Evolutionary conservation across 2,113 vertebrate genomes (phyloP).

Genomic region (Typhlomys cinereus): DNA sequence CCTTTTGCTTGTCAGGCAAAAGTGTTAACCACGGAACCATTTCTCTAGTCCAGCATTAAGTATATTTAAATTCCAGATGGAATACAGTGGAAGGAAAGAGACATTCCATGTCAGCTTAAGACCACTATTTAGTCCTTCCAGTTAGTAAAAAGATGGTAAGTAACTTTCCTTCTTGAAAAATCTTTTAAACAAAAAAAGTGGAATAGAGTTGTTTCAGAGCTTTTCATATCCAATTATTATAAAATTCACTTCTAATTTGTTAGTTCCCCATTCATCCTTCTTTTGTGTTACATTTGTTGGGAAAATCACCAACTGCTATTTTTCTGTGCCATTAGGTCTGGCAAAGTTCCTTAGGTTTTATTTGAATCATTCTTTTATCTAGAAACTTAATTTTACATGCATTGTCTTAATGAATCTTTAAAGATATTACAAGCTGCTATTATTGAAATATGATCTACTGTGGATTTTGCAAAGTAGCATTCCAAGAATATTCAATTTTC

Average conservation of each 20-base stretch:
- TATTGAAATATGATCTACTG: constrained; percentile 27
- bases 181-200: background rate
- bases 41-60: no score
- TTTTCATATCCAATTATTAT: background rate
- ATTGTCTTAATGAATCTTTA: background rate
- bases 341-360: background rate
- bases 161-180: background rate
- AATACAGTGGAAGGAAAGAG: background rate
- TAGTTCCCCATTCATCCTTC: background rate
- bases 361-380: background rate
- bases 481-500: constrained; percentile 49
- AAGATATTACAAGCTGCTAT: background rate
- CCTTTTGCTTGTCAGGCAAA: no score
- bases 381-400: background rate
- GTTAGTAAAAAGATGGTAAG: background rate
- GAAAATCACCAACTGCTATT: background rate
- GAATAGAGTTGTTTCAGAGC: background rate
- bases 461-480: background rate
- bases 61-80: background rate
- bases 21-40: no score
- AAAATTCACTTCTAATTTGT: background rate
- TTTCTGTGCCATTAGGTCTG: background rate
- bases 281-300: background rate
- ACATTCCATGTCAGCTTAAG: background rate
- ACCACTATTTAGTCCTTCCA: background rate